A percentile compares a stretch with the other conserved stretches of the same genome.
phyloP scores from a whole-genome alignment of 1,140 invertebrate species.

The Scaptomyza montana region DNA sequence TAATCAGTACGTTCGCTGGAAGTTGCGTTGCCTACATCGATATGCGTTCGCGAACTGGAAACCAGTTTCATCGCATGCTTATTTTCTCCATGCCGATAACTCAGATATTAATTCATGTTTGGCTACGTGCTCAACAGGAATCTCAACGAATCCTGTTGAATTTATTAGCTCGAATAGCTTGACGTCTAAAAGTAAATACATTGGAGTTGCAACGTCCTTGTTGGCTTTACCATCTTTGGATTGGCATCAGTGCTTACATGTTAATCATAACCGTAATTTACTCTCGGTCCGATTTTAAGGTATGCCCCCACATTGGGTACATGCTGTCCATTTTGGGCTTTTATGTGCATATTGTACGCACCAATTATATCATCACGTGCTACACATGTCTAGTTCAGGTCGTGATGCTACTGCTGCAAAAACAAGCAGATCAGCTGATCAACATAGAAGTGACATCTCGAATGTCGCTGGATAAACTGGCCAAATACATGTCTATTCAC shows the following conservation, averaged over 20 bases:
- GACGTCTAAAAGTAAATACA: slow-evolving; percentile 5
- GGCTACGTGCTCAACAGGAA: slow-evolving; percentile 15
- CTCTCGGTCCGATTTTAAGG: background rate
- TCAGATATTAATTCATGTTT: slow-evolving; percentile 11
- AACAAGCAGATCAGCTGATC: background rate
- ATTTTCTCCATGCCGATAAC: background rate
- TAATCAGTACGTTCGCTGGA: background rate
- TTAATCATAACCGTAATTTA: background rate
- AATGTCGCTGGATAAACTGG: background rate
- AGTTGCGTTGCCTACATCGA: background rate
- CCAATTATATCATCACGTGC: slow-evolving; percentile 14
- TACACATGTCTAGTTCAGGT: slow-evolving; percentile 7
- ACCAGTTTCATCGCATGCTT: slow-evolving; percentile 5
- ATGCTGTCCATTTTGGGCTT: background rate
- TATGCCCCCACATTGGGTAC: background rate
- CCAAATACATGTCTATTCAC: background rate
- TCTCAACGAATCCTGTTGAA: slow-evolving; percentile 6
- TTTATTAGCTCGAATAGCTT: background rate
- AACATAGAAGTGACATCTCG: background rate
- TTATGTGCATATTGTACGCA: background rate
- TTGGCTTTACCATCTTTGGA: slow-evolving; percentile 11
- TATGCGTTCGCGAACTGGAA: background rate
- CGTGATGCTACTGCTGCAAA: background rate
- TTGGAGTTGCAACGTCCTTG: background rate
- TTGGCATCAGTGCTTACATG: background rate